Evolutionary conservation across 92 coral and sea anemone genomes (phyloP).

Genomic region (Phenganax marumi): DNA sequence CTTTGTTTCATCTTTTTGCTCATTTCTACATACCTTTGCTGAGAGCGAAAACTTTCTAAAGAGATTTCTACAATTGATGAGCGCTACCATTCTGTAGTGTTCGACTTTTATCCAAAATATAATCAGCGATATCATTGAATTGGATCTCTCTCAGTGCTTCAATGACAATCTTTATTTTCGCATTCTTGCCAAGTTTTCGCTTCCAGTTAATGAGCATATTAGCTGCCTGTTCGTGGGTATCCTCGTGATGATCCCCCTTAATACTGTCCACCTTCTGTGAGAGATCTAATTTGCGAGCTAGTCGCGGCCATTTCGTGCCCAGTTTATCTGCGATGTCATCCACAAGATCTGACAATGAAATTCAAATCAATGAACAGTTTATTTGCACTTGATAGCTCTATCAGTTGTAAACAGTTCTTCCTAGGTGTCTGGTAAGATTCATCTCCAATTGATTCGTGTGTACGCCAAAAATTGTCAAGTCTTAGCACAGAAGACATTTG

Average conservation of each 20-base stretch:
- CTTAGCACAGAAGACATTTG: neutral
- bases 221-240: constrained; percentile 54
- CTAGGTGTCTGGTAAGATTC: neutral
- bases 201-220: constrained; percentile 64
- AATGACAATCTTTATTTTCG: constrained; percentile 52
- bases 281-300: constrained; percentile 53
- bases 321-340: constrained; percentile 50
- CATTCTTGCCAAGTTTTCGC: constrained; percentile 34
- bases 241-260: constrained; percentile 41
- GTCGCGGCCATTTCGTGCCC: constrained; percentile 49
- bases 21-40: no score
- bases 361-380: neutral
- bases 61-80: neutral
- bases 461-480: neutral
- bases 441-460: no score
- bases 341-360: constrained; percentile 55
- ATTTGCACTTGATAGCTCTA: no score
- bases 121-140: constrained; percentile 50
- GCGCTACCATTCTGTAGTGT: neutral
- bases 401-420: neutral
- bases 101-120: neutral
- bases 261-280: constrained; percentile 32
- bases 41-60: neutral
- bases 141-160: constrained; percentile 38
- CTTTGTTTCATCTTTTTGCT: no score